Percentiles rank a stretch among this genome's conserved stretches.
phyloP scores from a whole-genome alignment of 2,113 vertebrate species.

The Ariopsis seemanni region DNA sequence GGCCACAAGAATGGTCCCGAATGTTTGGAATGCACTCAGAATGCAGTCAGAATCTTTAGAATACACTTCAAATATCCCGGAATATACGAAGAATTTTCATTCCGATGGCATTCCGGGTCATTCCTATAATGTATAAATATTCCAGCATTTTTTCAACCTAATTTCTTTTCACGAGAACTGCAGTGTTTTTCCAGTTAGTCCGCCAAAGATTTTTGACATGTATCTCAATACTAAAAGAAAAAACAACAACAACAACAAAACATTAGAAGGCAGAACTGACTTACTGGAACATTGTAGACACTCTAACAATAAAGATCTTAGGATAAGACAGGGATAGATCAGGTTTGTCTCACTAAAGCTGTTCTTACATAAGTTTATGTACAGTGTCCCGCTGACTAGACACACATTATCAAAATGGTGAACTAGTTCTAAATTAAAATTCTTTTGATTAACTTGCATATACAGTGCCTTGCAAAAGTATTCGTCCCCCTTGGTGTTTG shows the following conservation, averaged over 20 bases:
- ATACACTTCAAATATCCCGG: too few species aligned
- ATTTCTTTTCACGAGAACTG: background rate
- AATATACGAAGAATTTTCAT: too few species aligned
- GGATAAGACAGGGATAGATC: background rate
- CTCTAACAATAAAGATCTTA: background rate
- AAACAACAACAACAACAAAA: background rate
- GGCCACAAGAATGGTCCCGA: too few species aligned
- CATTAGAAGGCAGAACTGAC: background rate
- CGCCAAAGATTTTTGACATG: background rate
- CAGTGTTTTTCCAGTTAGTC: background rate
- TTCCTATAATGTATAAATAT: background rate
- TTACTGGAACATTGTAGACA: background rate
- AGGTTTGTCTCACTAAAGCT: background rate
- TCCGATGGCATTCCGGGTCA: too few species aligned
- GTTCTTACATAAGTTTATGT: background rate
- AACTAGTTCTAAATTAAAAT: too few species aligned
- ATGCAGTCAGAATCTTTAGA: too few species aligned
- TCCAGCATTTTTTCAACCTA: background rate
- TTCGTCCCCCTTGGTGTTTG: too few species aligned
- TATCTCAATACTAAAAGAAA: background rate
- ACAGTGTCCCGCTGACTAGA: background rate
- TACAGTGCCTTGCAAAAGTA: too few species aligned
- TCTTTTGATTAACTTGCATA: too few species aligned
- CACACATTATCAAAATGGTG: too few species aligned
- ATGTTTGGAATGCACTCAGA: too few species aligned